phyloP scores from a whole-genome alignment of 1,140 invertebrate species.

The Conopomorpha cramerella region DNA sequence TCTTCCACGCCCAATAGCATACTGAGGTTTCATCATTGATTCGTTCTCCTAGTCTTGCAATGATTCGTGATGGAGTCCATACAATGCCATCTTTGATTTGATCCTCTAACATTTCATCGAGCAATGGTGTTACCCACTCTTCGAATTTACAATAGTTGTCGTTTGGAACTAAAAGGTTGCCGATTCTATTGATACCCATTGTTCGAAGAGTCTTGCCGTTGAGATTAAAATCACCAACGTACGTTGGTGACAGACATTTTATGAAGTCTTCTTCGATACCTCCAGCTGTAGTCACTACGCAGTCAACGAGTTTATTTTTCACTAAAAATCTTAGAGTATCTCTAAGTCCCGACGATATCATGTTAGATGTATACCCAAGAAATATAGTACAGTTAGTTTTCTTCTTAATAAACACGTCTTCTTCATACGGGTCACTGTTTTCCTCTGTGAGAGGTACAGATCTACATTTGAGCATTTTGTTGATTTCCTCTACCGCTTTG shows the following conservation, averaged over 20 bases:
- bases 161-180: conserved; percentile 97
- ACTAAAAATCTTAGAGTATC: conserved; percentile 91
- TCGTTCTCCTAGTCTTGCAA: conserved; percentile 79
- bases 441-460: conserved; percentile 68
- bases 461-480: conserved; percentile 85
- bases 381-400: conserved; percentile 93
- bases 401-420: conserved; percentile 79
- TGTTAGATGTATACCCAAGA: conserved; percentile 97
- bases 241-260: conserved; percentile 96
- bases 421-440: conserved; percentile 68
- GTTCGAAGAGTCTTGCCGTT: conserved; percentile 78
- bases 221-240: conserved; percentile 88
- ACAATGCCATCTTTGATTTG: conserved; percentile 76
- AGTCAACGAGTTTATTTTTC: conserved; percentile 87
- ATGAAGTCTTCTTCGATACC: conserved; percentile 99
- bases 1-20: conserved; percentile 97
- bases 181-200: conserved; percentile 94
- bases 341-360: conserved; percentile 92
- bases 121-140: conserved; percentile 95
- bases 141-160: conserved; percentile 99
- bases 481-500: conserved; percentile 87
- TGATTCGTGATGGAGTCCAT: conserved; percentile 87
- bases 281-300: conserved; percentile 96
- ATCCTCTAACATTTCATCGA: conserved; percentile 90
- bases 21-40: conserved; percentile 93